Evolutionary conservation across 1,140 invertebrate genomes (phyloP).

Genomic region (Polypedilum pembai): DNA sequence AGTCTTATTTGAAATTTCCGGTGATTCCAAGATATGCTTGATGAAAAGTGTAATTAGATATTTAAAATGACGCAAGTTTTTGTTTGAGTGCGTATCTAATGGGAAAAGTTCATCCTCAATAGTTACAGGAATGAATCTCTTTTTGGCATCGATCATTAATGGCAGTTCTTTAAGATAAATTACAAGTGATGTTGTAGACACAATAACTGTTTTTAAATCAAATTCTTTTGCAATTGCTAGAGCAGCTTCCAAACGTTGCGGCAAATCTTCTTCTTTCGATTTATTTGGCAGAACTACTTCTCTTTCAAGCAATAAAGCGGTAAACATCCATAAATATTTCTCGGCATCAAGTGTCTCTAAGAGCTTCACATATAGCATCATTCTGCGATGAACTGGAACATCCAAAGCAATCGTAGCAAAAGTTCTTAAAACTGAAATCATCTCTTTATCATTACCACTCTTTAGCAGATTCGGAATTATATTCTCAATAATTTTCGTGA

Average conservation of each 20-base stretch:
- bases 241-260: slow-evolving; percentile 62
- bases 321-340: slow-evolving; percentile 68
- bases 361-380: slow-evolving; percentile 72
- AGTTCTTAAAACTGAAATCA: slow-evolving; percentile 68
- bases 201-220: slow-evolving; percentile 51
- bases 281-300: slow-evolving; percentile 50
- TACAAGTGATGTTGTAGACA: slow-evolving; percentile 57
- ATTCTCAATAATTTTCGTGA: slow-evolving; percentile 80
- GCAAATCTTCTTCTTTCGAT: slow-evolving; percentile 41
- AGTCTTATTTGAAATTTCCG: slow-evolving; percentile 59
- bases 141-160: slow-evolving; percentile 47
- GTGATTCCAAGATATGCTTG: slow-evolving; percentile 55
- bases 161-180: slow-evolving; percentile 59
- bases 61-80: slow-evolving; percentile 75
- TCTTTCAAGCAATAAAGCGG: slow-evolving; percentile 61
- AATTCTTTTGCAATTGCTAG: slow-evolving; percentile 59
- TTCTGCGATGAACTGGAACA: slow-evolving; percentile 78
- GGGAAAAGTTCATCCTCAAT: slow-evolving; percentile 55
- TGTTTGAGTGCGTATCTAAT: slow-evolving; percentile 54
- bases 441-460: slow-evolving; percentile 45
- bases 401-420: slow-evolving; percentile 83
- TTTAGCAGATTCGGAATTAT: slow-evolving; percentile 77
- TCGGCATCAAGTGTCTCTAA: slow-evolving; percentile 61
- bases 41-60: slow-evolving; percentile 66
- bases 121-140: background rate